Evolutionary conservation across 2,113 vertebrate species (phyloP).

Genomic region (Gulo gulo): DNA sequence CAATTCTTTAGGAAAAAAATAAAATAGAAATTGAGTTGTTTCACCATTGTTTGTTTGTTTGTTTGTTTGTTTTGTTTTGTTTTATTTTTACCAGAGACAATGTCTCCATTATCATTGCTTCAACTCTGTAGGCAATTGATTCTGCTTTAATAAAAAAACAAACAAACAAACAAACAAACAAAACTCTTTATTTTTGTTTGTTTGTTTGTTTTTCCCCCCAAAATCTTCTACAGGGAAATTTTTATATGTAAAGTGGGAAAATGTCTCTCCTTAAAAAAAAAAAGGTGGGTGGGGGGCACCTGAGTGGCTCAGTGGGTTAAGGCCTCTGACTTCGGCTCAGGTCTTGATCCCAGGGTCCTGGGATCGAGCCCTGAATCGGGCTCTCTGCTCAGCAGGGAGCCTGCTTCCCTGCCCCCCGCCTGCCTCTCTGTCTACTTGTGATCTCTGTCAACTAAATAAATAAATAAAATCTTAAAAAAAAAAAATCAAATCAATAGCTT

Average conservation of each 20-base stretch:
- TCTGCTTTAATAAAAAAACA: background rate
- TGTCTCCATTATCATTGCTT: background rate
- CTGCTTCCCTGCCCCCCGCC: too few relatives aligned
- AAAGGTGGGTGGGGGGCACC: background rate
- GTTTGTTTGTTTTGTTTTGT: too few relatives aligned
- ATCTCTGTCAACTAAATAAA: too few relatives aligned
- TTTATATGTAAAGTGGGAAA: background rate
- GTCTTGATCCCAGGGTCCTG: too few relatives aligned
- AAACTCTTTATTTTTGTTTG: background rate
- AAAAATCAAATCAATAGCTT: background rate
- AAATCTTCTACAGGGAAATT: background rate
- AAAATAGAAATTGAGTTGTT: background rate
- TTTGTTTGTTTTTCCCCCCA: background rate
- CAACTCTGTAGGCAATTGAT: background rate
- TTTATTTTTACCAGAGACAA: background rate
- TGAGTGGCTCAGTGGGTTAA: too few relatives aligned
- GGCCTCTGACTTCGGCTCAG: too few relatives aligned
- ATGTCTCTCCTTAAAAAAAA: background rate
- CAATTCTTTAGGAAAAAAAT: background rate
- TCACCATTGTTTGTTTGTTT: background rate
- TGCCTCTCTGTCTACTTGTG: too few relatives aligned
- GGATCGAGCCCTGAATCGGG: too few relatives aligned
- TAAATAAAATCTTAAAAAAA: background rate
- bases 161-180: background rate
- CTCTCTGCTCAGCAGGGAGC: too few relatives aligned